These are phyloP conservation scores for Tauraco hartlaubi DNA, from an alignment of 2,797 vertebrate genomes.

Conservation along the genomic window DNA sequence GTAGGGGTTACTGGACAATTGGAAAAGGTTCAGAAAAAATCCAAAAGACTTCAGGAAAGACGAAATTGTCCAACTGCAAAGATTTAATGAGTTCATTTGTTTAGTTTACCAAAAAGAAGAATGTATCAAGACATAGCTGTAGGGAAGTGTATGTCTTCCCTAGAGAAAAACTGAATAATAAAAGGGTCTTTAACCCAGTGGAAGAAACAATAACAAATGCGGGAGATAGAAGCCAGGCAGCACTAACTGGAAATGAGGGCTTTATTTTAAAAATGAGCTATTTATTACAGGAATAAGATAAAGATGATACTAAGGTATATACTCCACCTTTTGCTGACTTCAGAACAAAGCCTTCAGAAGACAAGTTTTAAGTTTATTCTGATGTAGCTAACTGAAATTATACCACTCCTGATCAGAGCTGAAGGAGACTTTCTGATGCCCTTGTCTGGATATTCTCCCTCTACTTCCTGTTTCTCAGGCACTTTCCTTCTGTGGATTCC, in stretches of 20 bases:
- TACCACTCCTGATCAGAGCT: not conserved
- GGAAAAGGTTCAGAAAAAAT: not conserved
- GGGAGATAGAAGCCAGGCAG: not conserved
- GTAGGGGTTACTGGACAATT: not conserved
- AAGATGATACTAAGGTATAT: not conserved
- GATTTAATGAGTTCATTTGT: not conserved
- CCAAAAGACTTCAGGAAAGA: not conserved
- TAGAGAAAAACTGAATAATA: not conserved
- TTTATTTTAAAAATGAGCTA: not conserved
- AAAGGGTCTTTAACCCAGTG: not conserved
- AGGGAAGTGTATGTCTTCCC: not conserved
- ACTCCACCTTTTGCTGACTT: not conserved
- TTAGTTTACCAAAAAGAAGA: not conserved
- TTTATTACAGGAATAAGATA: not conserved
- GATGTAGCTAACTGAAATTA: not conserved
- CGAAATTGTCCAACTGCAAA: not conserved
- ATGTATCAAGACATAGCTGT: not conserved
- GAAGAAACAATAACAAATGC: not conserved
- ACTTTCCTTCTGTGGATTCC: not conserved
- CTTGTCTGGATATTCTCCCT: not conserved
- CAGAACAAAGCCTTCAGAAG: not conserved
- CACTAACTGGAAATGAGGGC: not conserved
- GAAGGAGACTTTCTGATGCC: not conserved
- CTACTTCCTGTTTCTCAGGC: not conserved
- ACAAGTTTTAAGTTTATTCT: not conserved